A percentile compares a stretch with the other conserved stretches of the same genome.
These are phyloP conservation scores for Zele albiditarsus DNA, from an alignment of 2,888 invertebrate species.

Conservation along the genomic window DNA sequence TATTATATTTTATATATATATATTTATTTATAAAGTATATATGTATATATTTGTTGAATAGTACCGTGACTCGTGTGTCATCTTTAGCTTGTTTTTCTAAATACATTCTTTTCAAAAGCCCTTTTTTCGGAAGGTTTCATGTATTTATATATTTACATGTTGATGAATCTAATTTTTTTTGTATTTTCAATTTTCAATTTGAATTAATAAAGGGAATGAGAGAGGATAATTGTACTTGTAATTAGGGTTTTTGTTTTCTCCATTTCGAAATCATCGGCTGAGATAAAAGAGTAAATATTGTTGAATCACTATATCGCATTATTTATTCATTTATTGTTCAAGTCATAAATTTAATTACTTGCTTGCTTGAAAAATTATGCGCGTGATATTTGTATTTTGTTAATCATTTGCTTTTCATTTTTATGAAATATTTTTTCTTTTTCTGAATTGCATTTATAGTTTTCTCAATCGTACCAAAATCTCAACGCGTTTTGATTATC, in stretches of 20 bases:
- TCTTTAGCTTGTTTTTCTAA: neutral
- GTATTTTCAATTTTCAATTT: too few species aligned
- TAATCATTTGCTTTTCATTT: neutral
- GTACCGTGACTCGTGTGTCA: too few species aligned
- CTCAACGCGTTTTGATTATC: neutral
- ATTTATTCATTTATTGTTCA: neutral
- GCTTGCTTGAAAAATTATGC: neutral
- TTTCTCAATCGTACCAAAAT: neutral
- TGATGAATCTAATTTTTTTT: too few species aligned
- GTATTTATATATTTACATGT: conserved; percentile 32
- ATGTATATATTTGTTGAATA: conserved; percentile 23
- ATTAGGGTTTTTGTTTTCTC: neutral
- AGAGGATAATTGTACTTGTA: neutral
- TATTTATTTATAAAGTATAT: conserved; percentile 34
- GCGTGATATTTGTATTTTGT: neutral
- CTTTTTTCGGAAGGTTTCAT: neutral
- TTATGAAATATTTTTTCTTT: neutral
- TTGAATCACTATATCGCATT: neutral
- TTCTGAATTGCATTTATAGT: neutral
- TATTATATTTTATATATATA: conserved; percentile 38
- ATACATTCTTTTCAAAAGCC: neutral
- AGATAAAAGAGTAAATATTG: neutral
- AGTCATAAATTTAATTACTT: neutral
- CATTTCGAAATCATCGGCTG: neutral
- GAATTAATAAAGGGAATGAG: neutral